Base-by-base conservation (phyloP, 2,113 vertebrate genomes). In the Tetrax tetrax region DNA sequence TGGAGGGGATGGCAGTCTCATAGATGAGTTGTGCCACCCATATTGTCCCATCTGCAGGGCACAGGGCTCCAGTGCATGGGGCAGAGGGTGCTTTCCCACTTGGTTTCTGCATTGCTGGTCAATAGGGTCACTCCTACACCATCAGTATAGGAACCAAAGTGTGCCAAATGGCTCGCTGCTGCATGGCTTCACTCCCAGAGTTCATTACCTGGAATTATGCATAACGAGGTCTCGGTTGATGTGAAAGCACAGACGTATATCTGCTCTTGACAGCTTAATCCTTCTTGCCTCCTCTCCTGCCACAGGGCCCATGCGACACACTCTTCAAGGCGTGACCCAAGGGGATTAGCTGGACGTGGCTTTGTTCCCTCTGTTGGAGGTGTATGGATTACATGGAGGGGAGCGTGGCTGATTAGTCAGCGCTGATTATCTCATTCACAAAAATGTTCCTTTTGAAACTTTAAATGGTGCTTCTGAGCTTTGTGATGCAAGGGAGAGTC, bases 391-490 rank as follows among this genome's bases (percentile, higher is more conserved):
- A 91, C 90, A 91, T 1, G 1, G 27, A 66, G 64, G 56, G 53
- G 6, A 28, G 2, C 2, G 6, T 9, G 66, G 87, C 72, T 3
- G 16, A 84, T 97, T 64, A 88, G 78, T 23, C 13, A 2, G 29
- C 1, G 1, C 48, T 43, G 95, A 93, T 93, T 31, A 41, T 83
- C 86, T 87, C 90, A 54, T 91, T 94, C 90, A 85, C 80, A 83
- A 70, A 89, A 95, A 33, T 31, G 63, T 65, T 83, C 70, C 78
- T 90, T 95, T 51, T 43, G 78, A 78, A 93, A 63, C 75, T 94
- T 87, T 83, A 79, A 13, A 79, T 14, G 74, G 9, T 31, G 89
- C 77, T 87, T 61, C 77, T 43, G 80, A 93, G 92, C 89, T 93
- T 65, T 87, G 81, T 74, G 94, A 87, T 66, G 66, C 80, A 43